phyloP scores from a whole-genome alignment of 2,888 invertebrate species.

The Nebria salina region DNA sequence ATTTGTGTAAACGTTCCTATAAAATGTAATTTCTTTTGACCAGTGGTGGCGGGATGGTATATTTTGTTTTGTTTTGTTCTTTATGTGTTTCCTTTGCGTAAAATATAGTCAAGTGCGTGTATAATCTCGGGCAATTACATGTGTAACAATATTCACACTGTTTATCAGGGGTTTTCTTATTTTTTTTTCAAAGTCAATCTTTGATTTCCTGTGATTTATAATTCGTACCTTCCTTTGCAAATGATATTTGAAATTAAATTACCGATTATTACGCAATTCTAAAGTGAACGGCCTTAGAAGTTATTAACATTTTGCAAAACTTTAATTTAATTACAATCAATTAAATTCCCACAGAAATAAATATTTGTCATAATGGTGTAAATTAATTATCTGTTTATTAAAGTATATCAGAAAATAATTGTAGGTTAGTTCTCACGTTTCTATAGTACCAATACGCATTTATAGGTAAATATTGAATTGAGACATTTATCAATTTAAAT shows the following conservation, averaged over 20 bases:
- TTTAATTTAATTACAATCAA: no score
- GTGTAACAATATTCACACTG: background rate
- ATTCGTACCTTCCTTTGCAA: background rate
- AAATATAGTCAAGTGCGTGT: background rate
- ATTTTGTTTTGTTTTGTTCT: background rate
- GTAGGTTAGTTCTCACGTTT: no score
- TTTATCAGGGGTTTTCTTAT: background rate
- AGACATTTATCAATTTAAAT: background rate
- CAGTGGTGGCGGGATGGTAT: slow-evolving; percentile 2
- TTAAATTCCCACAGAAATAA: no score
- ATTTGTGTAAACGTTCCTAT: slow-evolving; percentile 47
- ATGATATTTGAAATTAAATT: background rate
- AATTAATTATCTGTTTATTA: no score
- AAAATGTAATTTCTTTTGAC: slow-evolving; percentile 39
- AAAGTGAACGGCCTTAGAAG: background rate
- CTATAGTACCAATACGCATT: no score
- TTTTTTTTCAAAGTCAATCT: background rate
- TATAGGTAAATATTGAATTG: no score
- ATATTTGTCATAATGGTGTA: no score
- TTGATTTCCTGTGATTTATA: background rate
- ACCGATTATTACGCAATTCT: background rate
- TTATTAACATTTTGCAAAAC: no score
- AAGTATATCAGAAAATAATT: no score
- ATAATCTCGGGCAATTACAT: background rate
- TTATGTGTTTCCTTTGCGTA: background rate